phyloP scores from a whole-genome alignment of 2,113 vertebrate genomes.

The Garra rufa region DNA sequence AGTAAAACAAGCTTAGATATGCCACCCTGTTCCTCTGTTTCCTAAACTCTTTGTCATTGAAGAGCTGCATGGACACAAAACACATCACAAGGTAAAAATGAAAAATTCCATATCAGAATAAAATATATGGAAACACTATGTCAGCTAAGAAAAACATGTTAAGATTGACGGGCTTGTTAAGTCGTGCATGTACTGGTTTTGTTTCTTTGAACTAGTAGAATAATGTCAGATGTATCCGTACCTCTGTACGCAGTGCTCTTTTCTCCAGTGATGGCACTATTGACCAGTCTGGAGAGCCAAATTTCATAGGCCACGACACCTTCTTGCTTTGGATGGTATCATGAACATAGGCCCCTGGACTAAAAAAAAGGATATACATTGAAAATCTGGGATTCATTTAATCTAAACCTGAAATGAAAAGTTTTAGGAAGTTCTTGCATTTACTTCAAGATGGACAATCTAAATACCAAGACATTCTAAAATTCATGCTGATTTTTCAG shows the following conservation, averaged over 20 bases:
- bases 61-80: constrained; percentile 72
- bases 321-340: constrained; percentile 61
- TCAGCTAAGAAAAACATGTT: neutral
- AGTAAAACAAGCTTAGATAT: constrained; percentile 75
- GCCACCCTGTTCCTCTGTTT: constrained; percentile 77
- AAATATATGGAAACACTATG: too few relatives aligned
- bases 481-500: neutral
- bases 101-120: too few relatives aligned
- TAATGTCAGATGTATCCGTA: constrained; percentile 49
- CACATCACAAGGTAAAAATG: neutral
- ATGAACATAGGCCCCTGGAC: constrained; percentile 79
- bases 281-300: constrained; percentile 86
- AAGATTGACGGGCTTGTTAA: too few relatives aligned
- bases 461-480: neutral
- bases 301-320: constrained; percentile 86
- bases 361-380: constrained; percentile 52
- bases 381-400: neutral
- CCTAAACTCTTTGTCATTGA: constrained; percentile 74
- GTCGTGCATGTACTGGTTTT: neutral
- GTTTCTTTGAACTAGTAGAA: neutral
- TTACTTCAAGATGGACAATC: neutral
- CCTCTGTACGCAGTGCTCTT: constrained; percentile 78
- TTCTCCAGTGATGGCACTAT: constrained; percentile 70
- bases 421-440: neutral
- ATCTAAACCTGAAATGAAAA: neutral